Evolutionary conservation across 2,888 invertebrate genomes (phyloP), one percentile per base, ranked within the genome.

Genomic region (Steinernema hermaphroditum): DNA sequence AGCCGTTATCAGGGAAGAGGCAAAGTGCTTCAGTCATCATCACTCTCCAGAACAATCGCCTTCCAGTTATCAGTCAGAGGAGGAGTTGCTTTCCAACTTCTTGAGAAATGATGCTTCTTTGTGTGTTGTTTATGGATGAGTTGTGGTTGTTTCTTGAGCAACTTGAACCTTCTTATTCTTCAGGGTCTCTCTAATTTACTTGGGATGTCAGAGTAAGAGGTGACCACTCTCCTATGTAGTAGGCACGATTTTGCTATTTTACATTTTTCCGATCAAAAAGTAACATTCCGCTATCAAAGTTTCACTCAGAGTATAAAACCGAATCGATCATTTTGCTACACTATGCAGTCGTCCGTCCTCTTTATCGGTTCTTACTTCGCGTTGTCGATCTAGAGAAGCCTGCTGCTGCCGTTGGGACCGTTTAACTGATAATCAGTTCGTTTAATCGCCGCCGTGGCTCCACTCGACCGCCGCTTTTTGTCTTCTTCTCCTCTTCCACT

Each of bases 401-500:
- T 54, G 54, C 54, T 54, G 27, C 54, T 54, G 54, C 54, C 27
- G 54, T 24, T 54, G 54, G 54, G 27, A 16, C 27, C 54, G 9
- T 27, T 54, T 54, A 54, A 54, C 54, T 54, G 54, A 54, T 54
- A 54, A 54, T 54, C 54, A 54, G 54, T 24, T 54, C 54, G 54
- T 54, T 54, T 54, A 54, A 54, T 54, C 54, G 54, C 27, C 46
- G n/a, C 46, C 2, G 16, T n/a, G n/a, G 12, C 37, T 37, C 37
- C 37, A 37, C 37, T 37, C 37, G 4, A 12, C 37, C 37, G 37
- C 4, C 54, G 54, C 54, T 54, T 54, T 54, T 54, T 54, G 54
- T 54, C 54, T 54, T 27, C 54, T 54, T 54, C 27, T 14, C 14
- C 54, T 24, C 37, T 37, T 37, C 37, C 37, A 37, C 12, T 37